Percentiles rank a stretch among this genome's conserved stretches.
These are phyloP conservation scores for Dolichomitus sp. DNA, from an alignment of 2,888 invertebrate genomes.

Conservation along the genomic window DNA sequence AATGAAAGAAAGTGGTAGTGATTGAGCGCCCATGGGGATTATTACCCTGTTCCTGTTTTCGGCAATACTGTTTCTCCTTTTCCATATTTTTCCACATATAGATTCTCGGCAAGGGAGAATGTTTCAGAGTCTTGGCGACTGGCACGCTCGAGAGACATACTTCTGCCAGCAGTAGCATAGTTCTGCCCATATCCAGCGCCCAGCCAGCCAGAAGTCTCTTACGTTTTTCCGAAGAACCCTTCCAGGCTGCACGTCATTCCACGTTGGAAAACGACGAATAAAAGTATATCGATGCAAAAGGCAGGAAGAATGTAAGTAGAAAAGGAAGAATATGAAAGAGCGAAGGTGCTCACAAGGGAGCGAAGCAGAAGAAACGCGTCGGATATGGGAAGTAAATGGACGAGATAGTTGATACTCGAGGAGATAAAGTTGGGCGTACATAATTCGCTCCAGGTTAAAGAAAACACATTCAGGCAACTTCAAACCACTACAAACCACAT, in stretches of 20 bases:
- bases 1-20: constrained; percentile 13
- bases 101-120: constrained; percentile 14
- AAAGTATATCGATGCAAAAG: constrained; percentile 34
- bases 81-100: constrained; percentile 17
- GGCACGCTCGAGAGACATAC: constrained; percentile 1
- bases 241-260: constrained; percentile 42
- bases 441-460: constrained; percentile 65
- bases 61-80: constrained; percentile 8
- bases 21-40: constrained; percentile 37
- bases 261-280: constrained; percentile 41
- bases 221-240: constrained; percentile 54
- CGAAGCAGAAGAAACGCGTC: constrained; percentile 6
- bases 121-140: constrained; percentile 45
- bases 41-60: constrained; percentile 17
- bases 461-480: constrained; percentile 54
- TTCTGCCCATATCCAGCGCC: constrained; percentile 23
- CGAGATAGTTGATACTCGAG: constrained; percentile 56
- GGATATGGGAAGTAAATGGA: constrained; percentile 50
- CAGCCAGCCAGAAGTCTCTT: constrained; percentile 55
- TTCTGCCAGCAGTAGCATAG: neutral
- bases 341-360: constrained; percentile 68
- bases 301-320: constrained; percentile 46
- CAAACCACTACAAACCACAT: constrained; percentile 12
- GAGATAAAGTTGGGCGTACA: constrained; percentile 71
- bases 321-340: constrained; percentile 52